phyloP scores from a whole-genome alignment of 2,888 invertebrate species.

The Lasioglossum figueresi region DNA sequence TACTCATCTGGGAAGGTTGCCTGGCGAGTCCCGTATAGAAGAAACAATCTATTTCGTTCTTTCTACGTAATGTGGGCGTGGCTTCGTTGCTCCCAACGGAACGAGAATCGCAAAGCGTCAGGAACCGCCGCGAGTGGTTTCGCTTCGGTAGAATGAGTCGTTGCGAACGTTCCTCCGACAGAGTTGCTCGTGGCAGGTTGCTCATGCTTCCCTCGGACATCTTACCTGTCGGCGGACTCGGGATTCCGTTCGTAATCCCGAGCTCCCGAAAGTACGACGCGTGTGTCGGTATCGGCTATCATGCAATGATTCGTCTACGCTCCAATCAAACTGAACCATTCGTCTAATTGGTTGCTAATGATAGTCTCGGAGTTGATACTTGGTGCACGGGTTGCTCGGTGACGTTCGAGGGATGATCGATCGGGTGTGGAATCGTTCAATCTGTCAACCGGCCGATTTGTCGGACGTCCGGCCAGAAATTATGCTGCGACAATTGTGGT shows the following conservation, averaged over 20 bases:
- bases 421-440: background rate
- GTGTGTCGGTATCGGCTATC: slow-evolving; percentile 31
- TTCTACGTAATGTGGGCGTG: background rate
- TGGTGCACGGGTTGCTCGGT: slow-evolving; percentile 39
- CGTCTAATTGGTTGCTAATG: slow-evolving; percentile 48
- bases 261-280: slow-evolving; percentile 21
- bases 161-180: slow-evolving; percentile 36
- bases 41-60: background rate
- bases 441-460: background rate
- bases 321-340: slow-evolving; percentile 52
- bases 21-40: background rate
- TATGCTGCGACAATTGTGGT: background rate
- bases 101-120: background rate
- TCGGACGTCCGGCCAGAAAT: background rate
- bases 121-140: slow-evolving; percentile 4
- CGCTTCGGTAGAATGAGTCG: slow-evolving; percentile 19
- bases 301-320: slow-evolving; percentile 57
- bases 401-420: slow-evolving; percentile 12
- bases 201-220: slow-evolving; percentile 44
- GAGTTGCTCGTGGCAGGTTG: slow-evolving; percentile 3
- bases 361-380: slow-evolving; percentile 37
- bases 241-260: slow-evolving; percentile 28
- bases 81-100: background rate
- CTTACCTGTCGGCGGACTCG: slow-evolving; percentile 61
- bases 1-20: background rate